Evolutionary conservation across 2,797 vertebrate species (phyloP).

Genomic region (Platalea minor): DNA sequence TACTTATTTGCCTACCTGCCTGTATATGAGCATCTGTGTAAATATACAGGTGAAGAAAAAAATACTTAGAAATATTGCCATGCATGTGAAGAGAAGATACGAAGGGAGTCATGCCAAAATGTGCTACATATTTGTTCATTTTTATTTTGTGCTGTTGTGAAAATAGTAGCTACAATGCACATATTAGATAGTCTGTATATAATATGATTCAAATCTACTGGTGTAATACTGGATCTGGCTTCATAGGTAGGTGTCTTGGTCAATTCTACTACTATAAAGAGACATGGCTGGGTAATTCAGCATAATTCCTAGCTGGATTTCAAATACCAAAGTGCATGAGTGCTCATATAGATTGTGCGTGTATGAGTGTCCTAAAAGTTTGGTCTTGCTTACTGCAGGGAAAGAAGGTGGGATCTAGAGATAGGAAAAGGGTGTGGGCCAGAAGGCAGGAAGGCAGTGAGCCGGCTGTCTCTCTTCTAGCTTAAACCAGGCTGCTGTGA

Average conservation of each 20-base stretch:
- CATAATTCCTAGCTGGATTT: not conserved
- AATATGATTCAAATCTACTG: not conserved
- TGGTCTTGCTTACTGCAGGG: not conserved
- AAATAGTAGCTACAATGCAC: not conserved
- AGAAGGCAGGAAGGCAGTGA: not conserved
- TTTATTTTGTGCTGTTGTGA: not conserved
- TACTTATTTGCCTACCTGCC: not conserved
- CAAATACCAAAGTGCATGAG: not conserved
- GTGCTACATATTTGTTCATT: not conserved
- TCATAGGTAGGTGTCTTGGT: not conserved
- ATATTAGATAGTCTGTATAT: not conserved
- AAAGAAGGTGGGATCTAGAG: not conserved
- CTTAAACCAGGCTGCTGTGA: not conserved
- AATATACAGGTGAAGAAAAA: not conserved
- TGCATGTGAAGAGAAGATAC: not conserved
- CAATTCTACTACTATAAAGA: not conserved
- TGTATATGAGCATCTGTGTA: not conserved
- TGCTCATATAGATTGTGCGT: not conserved
- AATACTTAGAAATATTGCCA: not conserved
- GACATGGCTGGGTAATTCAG: not conserved
- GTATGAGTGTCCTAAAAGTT: not conserved
- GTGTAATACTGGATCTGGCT: not conserved
- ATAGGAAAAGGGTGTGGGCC: not conserved
- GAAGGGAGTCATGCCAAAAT: not conserved
- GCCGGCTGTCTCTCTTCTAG: not conserved